Percentiles rank a stretch among this genome's conserved stretches.
Conservation (phyloP, 2,888 invertebrate genomes). For the Cheilosia vulpina region DNA sequence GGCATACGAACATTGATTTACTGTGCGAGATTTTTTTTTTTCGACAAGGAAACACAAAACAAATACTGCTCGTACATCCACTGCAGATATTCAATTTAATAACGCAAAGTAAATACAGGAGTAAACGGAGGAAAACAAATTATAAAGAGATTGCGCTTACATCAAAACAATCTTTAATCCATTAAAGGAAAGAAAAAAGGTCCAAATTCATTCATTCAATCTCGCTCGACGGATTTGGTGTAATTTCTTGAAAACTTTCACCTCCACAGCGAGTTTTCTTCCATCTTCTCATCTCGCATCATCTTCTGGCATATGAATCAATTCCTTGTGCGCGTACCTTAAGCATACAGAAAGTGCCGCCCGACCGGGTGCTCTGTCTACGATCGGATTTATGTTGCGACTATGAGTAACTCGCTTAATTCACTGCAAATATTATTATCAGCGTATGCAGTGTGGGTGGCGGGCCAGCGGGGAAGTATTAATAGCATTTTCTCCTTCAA, state of each 20-base stretch:
- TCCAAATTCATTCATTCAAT: constrained; percentile 48
- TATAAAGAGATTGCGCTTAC: neutral
- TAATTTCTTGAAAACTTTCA: constrained; percentile 67
- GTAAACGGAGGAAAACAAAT: too few species aligned
- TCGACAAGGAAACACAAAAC: neutral
- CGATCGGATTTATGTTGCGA: constrained; percentile 37
- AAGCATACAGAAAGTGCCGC: constrained; percentile 54
- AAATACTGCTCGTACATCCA: neutral
- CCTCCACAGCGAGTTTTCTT: constrained; percentile 61
- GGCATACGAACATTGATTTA: neutral
- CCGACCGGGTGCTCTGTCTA: neutral
- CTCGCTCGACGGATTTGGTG: constrained; percentile 54
- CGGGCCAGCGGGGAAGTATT: constrained; percentile 5
- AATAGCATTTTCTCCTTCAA: constrained; percentile 65
- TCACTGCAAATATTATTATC: constrained; percentile 34
- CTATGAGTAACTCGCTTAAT: constrained; percentile 56
- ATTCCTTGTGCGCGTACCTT: constrained; percentile 40
- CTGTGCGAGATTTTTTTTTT: too few species aligned
- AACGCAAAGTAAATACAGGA: neutral
- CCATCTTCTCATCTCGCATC: constrained; percentile 31
- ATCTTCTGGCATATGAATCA: constrained; percentile 40
- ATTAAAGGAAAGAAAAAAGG: constrained; percentile 36
- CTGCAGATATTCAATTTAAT: neutral
- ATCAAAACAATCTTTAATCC: constrained; percentile 22
- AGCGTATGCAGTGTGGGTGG: constrained; percentile 29